Base-by-base conservation (phyloP, 1,140 invertebrate species). In the Orchesella cincta region DNA sequence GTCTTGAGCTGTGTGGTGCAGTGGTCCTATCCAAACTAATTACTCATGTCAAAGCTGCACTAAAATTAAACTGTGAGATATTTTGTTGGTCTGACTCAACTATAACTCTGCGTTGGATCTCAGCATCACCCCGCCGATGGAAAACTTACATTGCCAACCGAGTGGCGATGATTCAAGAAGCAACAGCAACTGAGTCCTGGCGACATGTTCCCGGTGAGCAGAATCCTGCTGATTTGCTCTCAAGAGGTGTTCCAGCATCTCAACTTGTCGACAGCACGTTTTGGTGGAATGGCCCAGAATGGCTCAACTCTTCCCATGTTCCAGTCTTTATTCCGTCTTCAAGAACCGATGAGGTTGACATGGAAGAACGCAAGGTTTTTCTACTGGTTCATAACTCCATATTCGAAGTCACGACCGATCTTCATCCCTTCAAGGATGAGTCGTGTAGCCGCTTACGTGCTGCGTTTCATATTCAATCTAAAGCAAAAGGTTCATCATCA, bases 1-100 rank as follows among this genome's bases (percentile, higher is more conserved):
- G 85, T 77, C 81, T 88, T n/a, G 88, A 89, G 82, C 80, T 88
- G 26, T 84, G 80, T 67, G 86, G 83, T 16, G 87, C 87, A 12
- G 71, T 83, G 0, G 71, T 87, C 18, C 75, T 87, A 12, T 81
- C 84, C 3, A 81, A 83, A 18, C 64, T 87, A 35, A 51, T 85
- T 26, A 14, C 26, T 0, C 23, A 29, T 20, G 33, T 33, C 1
- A n/a, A n/a, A 0, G 46, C 76, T n/a, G 46, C 70, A 8, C 3
- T 28, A 20, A 33, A 31, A 33, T 16, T 23, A 8, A 18, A 57
- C 29, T 5, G 57, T 16, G 1, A 70, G n/a, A 33, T 46, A 8
- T 16, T 5, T 1, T 28, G 51, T 26, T 79, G 78, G 76, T 78
- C 67, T 16, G 78, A 79, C 46, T 77, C 76, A 18, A 29, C 29